Evolutionary conservation across 2,113 vertebrate species (phyloP), one percentile per base, ranked within the genome.

Genomic region (Rhea pennata): DNA sequence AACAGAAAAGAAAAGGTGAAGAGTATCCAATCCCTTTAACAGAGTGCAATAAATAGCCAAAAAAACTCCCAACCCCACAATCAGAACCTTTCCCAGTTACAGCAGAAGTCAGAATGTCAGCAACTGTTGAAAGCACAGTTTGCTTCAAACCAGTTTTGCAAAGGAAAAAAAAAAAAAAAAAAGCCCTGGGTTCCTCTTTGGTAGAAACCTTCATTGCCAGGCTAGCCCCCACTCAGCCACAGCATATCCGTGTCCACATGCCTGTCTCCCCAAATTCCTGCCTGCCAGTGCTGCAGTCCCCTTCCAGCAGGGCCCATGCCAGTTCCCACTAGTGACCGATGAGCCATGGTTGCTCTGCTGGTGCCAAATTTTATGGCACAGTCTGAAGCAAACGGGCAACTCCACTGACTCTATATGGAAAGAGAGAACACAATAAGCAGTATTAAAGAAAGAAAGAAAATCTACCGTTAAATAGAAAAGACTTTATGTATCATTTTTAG

Each of bases 321-420:
- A 9, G 1, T 40, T 71, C 58, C 58, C 14, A 33, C 27, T 31
- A n/a, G 56, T 23, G 0, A 0, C 1, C 2, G 16, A 9, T 23
- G 50, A 42, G 70, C 3, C n/a, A 36, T 9, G 36, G 20, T 36
- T 6, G 46, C 3, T 0, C 29, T 29, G 62, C 27, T 27, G n/a
- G n/a, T 1, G 0, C 56, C 70, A 42, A 6, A 9, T 53, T n/a
- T 8, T 20, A 5, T 14, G 50, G 73, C 61, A 33, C 69, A 66
- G 65, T 62, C 85, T 74, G 69, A 21, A 22, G 77, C 46, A 56
- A 64, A 56, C 2, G 33, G 54, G n/a, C 66, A 92, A 15, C 3
- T 1, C 17, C 48, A 5, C 54, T 3, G 7, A 4, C 21, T 17
- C 15, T 8, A 5, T 4, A 2, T 17, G 29, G 51, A 71, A 83